A percentile compares a stretch with the other conserved stretches of the same genome.
Conservation (phyloP, 1,140 invertebrate genomes). For the Hirudo medicinalis region DNA sequence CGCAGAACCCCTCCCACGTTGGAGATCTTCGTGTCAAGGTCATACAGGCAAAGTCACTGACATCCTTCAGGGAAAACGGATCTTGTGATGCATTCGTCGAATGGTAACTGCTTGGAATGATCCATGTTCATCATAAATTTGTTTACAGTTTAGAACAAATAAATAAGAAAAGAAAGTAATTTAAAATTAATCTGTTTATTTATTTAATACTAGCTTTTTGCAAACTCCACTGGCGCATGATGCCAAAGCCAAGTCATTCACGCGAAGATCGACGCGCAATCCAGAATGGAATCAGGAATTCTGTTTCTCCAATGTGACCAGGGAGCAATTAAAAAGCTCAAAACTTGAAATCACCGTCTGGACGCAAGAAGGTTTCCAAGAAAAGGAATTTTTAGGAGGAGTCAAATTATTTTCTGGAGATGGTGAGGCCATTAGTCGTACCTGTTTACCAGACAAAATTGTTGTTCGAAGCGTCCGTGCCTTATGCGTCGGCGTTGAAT, state of each 20-base stretch:
- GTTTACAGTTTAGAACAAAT: too few relatives aligned
- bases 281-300: constrained; percentile 80
- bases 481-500: too few relatives aligned
- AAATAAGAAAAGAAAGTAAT: too few relatives aligned
- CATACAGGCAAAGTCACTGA: constrained; percentile 9
- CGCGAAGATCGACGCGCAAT: constrained; percentile 58
- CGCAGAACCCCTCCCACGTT: background rate
- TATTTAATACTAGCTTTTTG: background rate
- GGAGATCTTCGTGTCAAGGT: constrained; percentile 8
- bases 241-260: constrained; percentile 76
- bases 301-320: constrained; percentile 68
- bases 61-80: constrained; percentile 5
- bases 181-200: background rate
- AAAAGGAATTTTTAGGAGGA: constrained; percentile 85
- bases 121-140: constrained; percentile 34
- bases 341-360: constrained; percentile 82
- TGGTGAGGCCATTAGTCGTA: constrained; percentile 46
- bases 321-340: constrained; percentile 63
- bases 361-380: constrained; percentile 82
- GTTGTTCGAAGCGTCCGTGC: too few relatives aligned
- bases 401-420: constrained; percentile 74
- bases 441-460: too few relatives aligned
- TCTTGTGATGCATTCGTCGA: constrained; percentile 1
- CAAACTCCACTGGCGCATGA: constrained; percentile 44
- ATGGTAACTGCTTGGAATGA: constrained; percentile 56